Base-by-base conservation (phyloP, 2,888 invertebrate genomes). In the Drosophila fungiperda region DNA sequence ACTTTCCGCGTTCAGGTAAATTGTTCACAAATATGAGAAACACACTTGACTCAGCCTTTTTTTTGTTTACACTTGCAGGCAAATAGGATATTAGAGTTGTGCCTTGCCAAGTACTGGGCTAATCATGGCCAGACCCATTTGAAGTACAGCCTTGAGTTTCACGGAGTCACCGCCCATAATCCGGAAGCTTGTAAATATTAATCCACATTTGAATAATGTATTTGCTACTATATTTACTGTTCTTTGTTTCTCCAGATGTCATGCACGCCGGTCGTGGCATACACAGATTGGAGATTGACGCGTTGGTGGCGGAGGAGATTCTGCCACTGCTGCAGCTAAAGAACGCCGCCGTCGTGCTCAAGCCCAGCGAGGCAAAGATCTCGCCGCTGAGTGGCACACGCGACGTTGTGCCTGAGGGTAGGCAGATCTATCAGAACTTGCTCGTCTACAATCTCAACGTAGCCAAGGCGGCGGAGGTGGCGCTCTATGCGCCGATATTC, bases 51-150 rank as follows among this genome's bases (percentile, higher is more conserved):
- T 53, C 33, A 53, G 5, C 35, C 4, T 7, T 9, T 9, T 58
- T 35, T 29, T 20, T 5, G 35, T 20, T 33, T 52, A 20, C 1
- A 0, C 4, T 45, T 76, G 9, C 91, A 96, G 95, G 96, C 96
- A 66, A 96, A 96, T 70, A 94, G 96, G 32, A 96, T 97, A 26
- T 93, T 99, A 69, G 99, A 99, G 94, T 94, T 99, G 49, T 97
- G 96, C 67, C 94, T 99, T 73, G 98, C 98, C 11, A 98, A 98
- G 93, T 98, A 98, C 95, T 99, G 99, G 99, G 97, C 98, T 12
- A 98, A 96, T 94, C 94, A 97, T 62, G 98, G 98, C 35, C 96
- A 96, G 50, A 95, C 96, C 63, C 93, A 93, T 49, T 92, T 98
- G 29, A 95, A 96, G 92, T 98, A 97, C 93, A 95, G 94, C 45